phyloP scores from a whole-genome alignment of 2,888 invertebrate genomes.

The Hemistola chrysoprasaria region DNA sequence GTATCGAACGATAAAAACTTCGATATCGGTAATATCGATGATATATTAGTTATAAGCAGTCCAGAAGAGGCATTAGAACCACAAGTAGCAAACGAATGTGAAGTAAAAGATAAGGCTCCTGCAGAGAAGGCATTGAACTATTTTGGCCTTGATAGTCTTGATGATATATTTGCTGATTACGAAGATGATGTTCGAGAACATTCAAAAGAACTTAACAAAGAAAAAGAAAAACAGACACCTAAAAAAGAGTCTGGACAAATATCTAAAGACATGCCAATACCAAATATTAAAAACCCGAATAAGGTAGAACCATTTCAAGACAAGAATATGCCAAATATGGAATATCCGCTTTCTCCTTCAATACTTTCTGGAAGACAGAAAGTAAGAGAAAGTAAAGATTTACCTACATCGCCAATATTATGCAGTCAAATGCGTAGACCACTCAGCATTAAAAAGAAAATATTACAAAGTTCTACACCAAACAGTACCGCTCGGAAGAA shows the following conservation, averaged over 20 bases:
- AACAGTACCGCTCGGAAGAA: conserved; percentile 39
- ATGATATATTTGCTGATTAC: conserved; percentile 71
- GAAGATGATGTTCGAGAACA: conserved; percentile 42
- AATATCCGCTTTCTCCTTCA: conserved; percentile 57
- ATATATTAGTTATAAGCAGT: conserved; percentile 58
- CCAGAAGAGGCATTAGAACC: conserved; percentile 22
- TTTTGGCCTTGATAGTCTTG: conserved; percentile 71
- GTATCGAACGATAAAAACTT: conserved; percentile 49
- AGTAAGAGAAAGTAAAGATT: conserved; percentile 23
- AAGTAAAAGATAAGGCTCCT: conserved; percentile 14
- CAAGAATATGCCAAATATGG: conserved; percentile 19
- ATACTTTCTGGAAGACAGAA: conserved; percentile 55
- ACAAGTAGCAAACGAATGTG: conserved; percentile 1
- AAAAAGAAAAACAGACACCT: background rate
- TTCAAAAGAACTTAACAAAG: background rate
- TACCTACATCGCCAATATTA: conserved; percentile 61
- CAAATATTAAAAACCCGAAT: background rate
- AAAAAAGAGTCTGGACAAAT: background rate
- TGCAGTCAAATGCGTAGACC: conserved; percentile 55
- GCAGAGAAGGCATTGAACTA: conserved; percentile 50
- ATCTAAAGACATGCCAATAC: background rate
- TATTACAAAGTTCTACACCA: conserved; percentile 42
- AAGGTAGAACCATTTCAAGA: conserved; percentile 10
- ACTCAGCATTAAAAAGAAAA: conserved; percentile 45
- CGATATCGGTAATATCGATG: conserved; percentile 70